These are phyloP conservation scores for Ochotona curzoniae DNA, from an alignment of 2,113 vertebrate species.

Conservation along the genomic window DNA sequence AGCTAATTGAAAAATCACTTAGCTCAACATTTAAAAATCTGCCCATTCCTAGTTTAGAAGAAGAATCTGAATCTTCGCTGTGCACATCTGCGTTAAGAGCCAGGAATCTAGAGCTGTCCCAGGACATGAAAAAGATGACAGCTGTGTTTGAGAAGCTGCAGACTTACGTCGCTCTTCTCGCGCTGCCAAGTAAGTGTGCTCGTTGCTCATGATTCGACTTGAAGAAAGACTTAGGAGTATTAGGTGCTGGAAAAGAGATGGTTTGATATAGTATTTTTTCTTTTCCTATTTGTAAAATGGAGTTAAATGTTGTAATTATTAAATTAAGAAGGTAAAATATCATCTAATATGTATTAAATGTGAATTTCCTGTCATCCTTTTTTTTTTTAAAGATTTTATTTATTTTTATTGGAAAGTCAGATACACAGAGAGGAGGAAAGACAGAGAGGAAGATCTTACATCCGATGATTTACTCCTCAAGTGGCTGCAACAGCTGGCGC, in stretches of 20 bases:
- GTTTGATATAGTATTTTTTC: background rate
- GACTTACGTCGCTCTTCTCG: slow-evolving; percentile 92
- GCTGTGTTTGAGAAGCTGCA: slow-evolving; percentile 95
- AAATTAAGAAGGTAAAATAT: slow-evolving; percentile 42
- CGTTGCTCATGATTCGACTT: background rate
- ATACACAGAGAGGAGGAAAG: too few species aligned
- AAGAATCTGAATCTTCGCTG: slow-evolving; percentile 94
- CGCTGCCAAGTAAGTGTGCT: slow-evolving; percentile 93
- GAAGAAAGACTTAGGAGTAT: background rate
- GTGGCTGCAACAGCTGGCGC: too few species aligned
- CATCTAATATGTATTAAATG: background rate
- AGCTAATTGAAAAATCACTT: slow-evolving; percentile 38
- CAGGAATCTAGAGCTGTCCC: slow-evolving; percentile 94
- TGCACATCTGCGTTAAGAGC: slow-evolving; percentile 91
- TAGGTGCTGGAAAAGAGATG: background rate
- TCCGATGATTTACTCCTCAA: too few species aligned
- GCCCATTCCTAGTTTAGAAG: slow-evolving; percentile 92
- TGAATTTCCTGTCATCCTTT: background rate
- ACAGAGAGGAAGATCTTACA: too few species aligned
- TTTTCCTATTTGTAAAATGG: background rate
- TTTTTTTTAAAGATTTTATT: too few species aligned
- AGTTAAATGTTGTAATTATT: slow-evolving; percentile 20
- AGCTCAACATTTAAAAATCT: slow-evolving; percentile 78
- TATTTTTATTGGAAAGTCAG: too few species aligned
- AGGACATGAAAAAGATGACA: slow-evolving; percentile 92